phyloP scores from a whole-genome alignment of 2,113 vertebrate species.

The Epinephelus moara region DNA sequence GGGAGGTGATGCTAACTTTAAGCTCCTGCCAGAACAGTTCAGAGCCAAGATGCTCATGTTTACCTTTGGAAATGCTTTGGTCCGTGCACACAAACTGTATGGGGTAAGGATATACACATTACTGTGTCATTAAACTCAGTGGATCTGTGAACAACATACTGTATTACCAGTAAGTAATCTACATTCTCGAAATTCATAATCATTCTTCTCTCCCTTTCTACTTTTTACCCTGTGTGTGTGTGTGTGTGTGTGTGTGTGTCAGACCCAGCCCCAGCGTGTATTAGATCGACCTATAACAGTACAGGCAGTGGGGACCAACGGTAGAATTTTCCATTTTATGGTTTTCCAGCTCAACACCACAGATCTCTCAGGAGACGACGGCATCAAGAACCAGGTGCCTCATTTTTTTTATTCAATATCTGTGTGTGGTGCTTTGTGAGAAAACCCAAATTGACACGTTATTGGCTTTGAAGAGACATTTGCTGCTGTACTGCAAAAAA shows the following conservation, averaged over 20 bases:
- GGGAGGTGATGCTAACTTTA: slow-evolving; percentile 54
- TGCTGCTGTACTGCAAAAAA: neutral
- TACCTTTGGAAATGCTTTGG: slow-evolving; percentile 89
- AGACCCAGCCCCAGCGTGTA: slow-evolving; percentile 81
- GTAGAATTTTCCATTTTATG: slow-evolving; percentile 89
- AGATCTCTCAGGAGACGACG: slow-evolving; percentile 82
- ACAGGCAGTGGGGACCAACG: slow-evolving; percentile 89
- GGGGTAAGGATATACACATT: slow-evolving; percentile 82
- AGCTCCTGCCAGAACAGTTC: slow-evolving; percentile 86
- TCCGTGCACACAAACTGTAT: slow-evolving; percentile 84
- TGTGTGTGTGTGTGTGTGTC: slow-evolving; percentile 13
- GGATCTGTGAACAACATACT: neutral
- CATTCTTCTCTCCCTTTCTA: neutral
- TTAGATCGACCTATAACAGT: slow-evolving; percentile 89
- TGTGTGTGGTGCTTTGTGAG: neutral
- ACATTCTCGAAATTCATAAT: neutral
- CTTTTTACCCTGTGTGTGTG: neutral
- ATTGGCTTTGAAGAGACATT: neutral
- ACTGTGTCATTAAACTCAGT: neutral
- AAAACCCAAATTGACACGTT: neutral
- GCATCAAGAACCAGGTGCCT: slow-evolving; percentile 89
- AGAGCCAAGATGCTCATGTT: slow-evolving; percentile 92
- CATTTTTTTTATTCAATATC: neutral
- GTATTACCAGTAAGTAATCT: neutral
- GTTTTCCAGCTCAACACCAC: slow-evolving; percentile 94